These are phyloP conservation scores for Laticauda colubrina DNA, from an alignment of 2,113 vertebrate species.

Conservation along the genomic window DNA sequence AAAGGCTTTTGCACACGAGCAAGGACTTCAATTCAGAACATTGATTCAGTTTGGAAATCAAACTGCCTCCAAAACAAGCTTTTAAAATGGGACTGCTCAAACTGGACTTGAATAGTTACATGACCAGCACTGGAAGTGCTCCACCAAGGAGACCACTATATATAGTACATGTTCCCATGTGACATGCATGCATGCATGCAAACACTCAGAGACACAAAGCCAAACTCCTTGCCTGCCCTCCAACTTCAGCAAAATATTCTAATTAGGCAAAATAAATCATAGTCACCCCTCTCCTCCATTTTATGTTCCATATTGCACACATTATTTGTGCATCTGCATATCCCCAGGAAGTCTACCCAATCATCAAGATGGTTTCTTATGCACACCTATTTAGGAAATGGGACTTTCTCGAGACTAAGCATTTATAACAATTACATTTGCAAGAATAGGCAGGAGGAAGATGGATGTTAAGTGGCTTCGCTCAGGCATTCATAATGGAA, in stretches of 20 bases:
- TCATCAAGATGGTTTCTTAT: background rate
- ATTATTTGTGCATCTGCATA: background rate
- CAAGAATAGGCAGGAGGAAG: background rate
- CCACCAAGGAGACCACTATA: background rate
- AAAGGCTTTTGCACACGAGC: background rate
- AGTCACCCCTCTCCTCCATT: background rate
- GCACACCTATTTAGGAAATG: background rate
- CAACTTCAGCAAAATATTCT: background rate
- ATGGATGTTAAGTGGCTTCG: background rate
- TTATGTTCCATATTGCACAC: background rate
- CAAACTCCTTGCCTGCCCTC: background rate
- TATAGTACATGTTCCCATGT: background rate
- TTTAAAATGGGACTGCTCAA: background rate
- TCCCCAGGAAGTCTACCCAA: background rate
- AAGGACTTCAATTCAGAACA: background rate
- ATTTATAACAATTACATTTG: background rate
- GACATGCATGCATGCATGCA: background rate
- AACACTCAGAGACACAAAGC: background rate
- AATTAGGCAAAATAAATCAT: background rate
- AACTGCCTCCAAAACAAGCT: background rate
- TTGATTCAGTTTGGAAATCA: background rate
- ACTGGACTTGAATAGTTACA: background rate
- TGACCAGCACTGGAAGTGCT: background rate
- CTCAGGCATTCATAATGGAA: background rate
- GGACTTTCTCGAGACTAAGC: background rate